A percentile compares a stretch with the other conserved stretches of the same genome.
Conservation (phyloP, 2,113 vertebrate genomes). For the Uropsilus gracilis region DNA sequence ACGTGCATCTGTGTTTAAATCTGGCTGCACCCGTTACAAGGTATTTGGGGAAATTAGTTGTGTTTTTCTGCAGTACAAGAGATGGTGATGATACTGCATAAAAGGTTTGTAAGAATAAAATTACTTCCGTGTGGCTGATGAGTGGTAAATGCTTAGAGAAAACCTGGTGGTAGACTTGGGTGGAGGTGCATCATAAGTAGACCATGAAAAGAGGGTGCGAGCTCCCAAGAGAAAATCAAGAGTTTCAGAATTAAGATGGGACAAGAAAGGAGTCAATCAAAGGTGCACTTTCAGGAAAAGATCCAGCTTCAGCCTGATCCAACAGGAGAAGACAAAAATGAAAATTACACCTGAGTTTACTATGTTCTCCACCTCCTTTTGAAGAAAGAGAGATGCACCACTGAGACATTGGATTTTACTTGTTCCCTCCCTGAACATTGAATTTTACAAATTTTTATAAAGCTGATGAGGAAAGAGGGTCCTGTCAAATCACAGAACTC, state of each 20-base stretch:
- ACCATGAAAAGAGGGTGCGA: background rate
- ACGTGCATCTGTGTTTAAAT: background rate
- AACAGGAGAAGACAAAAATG: background rate
- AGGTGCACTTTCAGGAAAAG: background rate
- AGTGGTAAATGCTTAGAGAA: background rate
- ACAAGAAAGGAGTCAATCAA: background rate
- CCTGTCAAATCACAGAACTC: background rate
- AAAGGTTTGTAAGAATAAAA: background rate
- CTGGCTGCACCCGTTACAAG: background rate
- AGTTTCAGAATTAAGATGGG: background rate
- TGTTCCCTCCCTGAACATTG: too few species aligned
- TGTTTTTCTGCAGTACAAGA: background rate
- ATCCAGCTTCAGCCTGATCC: background rate
- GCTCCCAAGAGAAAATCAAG: background rate
- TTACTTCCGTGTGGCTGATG: background rate
- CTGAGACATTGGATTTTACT: background rate
- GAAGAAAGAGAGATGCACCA: background rate
- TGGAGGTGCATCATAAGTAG: background rate
- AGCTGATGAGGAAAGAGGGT: background rate
- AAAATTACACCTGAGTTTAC: background rate
- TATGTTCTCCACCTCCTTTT: background rate
- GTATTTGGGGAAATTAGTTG: background rate
- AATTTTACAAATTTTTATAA: background rate
- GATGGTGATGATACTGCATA: background rate
- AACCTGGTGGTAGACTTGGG: background rate